Conservation (phyloP, 2,797 vertebrate species). For the Darevskia mixta region DNA sequence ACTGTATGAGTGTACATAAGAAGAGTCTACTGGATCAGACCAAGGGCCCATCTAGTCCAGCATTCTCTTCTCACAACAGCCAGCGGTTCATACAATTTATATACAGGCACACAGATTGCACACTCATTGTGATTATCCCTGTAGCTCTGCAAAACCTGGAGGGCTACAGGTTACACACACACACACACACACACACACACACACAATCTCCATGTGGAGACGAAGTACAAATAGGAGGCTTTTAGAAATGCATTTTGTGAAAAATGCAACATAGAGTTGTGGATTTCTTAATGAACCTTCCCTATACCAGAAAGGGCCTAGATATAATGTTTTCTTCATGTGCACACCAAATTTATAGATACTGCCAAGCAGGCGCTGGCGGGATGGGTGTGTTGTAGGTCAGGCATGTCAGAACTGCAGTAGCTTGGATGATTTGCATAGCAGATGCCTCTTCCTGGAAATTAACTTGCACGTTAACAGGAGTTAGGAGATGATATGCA, state of each 20-base stretch:
- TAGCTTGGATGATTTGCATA: not conserved
- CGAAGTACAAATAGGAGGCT: not conserved
- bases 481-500: not conserved
- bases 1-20: too few species aligned
- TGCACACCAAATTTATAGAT: not conserved
- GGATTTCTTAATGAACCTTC: not conserved
- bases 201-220: not conserved
- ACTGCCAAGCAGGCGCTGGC: not conserved
- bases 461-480: not conserved
- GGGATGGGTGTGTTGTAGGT: conserved; percentile 21
- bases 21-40: too few species aligned
- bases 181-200: too few species aligned
- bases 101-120: too few species aligned
- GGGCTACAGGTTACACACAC: too few species aligned
- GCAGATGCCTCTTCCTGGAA: not conserved
- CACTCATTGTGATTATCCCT: too few species aligned
- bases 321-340: not conserved
- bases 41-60: too few species aligned
- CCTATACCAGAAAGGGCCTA: not conserved
- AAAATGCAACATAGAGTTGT: not conserved
- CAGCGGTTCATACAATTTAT: too few species aligned
- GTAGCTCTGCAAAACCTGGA: too few species aligned
- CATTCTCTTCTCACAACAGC: too few species aligned
- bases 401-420: conserved; percentile 30
- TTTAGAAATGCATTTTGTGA: not conserved